Conservation (phyloP, 2,888 invertebrate genomes). For the Heteromurus nitidus region DNA sequence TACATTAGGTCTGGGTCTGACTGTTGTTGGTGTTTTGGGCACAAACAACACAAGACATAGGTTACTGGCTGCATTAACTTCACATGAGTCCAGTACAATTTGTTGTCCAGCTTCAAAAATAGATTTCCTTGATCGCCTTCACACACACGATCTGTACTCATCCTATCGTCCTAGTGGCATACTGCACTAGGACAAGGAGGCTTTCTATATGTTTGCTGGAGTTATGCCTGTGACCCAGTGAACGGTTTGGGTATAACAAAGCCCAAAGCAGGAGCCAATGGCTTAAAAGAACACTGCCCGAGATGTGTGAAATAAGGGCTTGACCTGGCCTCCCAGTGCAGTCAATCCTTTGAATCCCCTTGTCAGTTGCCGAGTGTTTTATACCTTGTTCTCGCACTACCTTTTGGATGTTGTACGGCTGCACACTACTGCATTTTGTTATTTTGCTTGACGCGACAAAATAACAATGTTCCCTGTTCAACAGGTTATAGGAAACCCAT, state of each 20-base stretch:
- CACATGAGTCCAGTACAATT: too few species aligned
- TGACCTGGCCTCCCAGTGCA: neutral
- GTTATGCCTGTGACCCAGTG: neutral
- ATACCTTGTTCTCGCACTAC: neutral
- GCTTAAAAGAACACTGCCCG: too few species aligned
- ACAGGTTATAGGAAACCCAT: neutral
- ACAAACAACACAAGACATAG: too few species aligned
- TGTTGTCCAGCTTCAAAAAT: too few species aligned
- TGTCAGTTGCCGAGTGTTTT: neutral
- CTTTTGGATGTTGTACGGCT: neutral
- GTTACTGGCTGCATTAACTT: too few species aligned
- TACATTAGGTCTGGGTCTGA: too few species aligned
- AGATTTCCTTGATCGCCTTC: too few species aligned
- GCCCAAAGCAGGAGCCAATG: neutral
- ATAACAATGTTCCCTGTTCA: neutral
- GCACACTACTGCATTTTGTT: neutral
- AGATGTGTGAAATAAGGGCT: neutral
- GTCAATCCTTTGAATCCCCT: neutral
- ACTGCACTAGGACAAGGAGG: neutral
- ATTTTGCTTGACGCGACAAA: too few species aligned
- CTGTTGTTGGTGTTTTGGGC: too few species aligned
- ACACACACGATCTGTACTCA: too few species aligned
- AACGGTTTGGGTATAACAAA: neutral
- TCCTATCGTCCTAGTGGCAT: too few species aligned
- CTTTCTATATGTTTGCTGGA: neutral